Conservation (phyloP, 2,113 vertebrate genomes). For the Tringa solitaria region DNA sequence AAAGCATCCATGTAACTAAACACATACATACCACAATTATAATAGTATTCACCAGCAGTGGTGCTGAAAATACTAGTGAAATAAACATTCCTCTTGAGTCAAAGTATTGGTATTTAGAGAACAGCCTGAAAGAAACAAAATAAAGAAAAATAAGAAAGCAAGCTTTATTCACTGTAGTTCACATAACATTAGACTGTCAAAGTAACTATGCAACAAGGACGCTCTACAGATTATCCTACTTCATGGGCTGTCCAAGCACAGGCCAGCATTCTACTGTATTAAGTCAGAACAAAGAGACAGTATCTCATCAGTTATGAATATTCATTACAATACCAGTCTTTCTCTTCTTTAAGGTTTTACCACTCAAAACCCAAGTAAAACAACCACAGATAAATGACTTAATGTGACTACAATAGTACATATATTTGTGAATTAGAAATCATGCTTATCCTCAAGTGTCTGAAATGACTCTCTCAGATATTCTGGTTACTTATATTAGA, state of each 20-base stretch:
- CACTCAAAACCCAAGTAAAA: not conserved
- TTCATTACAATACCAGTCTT: not conserved
- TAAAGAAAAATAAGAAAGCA: not conserved
- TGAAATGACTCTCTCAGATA: not conserved
- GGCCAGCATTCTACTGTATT: not conserved
- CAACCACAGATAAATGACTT: not conserved
- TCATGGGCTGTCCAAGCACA: not conserved
- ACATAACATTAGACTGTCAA: not conserved
- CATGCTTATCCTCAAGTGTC: not conserved
- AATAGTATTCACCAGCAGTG: slow-evolving; percentile 86
- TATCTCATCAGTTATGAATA: not conserved
- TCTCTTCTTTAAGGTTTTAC: not conserved
- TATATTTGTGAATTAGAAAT: not conserved
- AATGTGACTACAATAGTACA: not conserved
- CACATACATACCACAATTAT: slow-evolving; percentile 91
- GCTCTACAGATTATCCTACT: not conserved
- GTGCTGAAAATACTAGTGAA: slow-evolving; percentile 88
- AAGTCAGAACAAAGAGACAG: not conserved
- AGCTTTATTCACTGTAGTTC: not conserved
- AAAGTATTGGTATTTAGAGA: slow-evolving; percentile 94
- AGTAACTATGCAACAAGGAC: not conserved
- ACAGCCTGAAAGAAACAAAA: slow-evolving; percentile 75
- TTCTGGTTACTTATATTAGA: not conserved
- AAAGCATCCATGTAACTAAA: not conserved
- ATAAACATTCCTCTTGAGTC: slow-evolving; percentile 98